Evolutionary conservation across 2,888 invertebrate genomes (phyloP).

Genomic region (Leucoma salicis): DNA sequence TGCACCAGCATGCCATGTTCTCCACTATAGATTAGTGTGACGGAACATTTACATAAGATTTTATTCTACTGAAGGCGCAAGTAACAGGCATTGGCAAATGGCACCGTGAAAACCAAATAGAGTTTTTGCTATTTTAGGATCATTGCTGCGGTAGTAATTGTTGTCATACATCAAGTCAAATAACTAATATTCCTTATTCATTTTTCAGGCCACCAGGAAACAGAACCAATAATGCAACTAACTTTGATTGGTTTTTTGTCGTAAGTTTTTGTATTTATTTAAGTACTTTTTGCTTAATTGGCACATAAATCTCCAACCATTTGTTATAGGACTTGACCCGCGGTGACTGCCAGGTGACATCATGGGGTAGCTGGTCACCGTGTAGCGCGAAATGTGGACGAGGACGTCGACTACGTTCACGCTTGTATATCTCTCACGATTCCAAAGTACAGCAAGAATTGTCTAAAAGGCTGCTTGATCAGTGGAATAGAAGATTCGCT

Average conservation of each 20-base stretch:
- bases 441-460: conserved; percentile 49
- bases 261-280: conserved; percentile 40
- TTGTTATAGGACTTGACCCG: conserved; percentile 47
- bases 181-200: too few species aligned
- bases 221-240: conserved; percentile 53
- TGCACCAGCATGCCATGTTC: too few species aligned
- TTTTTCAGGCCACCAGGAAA: conserved; percentile 55
- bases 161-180: too few species aligned
- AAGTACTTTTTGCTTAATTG: neutral
- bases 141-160: too few species aligned
- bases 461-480: conserved; percentile 41
- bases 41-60: too few species aligned
- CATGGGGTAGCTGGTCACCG: conserved; percentile 92
- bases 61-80: too few species aligned
- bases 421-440: conserved; percentile 58
- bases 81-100: too few species aligned
- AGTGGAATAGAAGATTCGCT: conserved; percentile 58
- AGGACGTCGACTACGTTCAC: conserved; percentile 83
- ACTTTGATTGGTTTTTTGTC: conserved; percentile 69
- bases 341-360: conserved; percentile 83
- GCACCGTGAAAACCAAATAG: too few species aligned
- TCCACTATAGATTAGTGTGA: too few species aligned
- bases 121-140: too few species aligned
- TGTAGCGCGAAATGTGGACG: conserved; percentile 91
- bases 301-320: neutral